Evolutionary conservation across 2,797 vertebrate species (phyloP).

Genomic region (Propithecus deckenii): DNA sequence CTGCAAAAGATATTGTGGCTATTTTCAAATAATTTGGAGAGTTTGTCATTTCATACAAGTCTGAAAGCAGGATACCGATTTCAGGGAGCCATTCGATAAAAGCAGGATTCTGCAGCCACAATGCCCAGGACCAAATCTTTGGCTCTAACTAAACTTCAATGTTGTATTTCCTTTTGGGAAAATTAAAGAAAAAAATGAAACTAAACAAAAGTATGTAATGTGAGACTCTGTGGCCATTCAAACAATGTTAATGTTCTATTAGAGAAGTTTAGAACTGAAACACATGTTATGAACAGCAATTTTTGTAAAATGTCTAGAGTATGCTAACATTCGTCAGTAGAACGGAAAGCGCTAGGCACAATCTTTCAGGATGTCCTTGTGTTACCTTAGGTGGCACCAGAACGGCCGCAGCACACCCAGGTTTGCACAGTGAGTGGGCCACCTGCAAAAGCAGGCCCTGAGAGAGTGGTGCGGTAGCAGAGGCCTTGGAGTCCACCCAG

Average conservation of each 20-base stretch:
- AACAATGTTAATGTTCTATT: neutral
- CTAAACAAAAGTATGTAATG: neutral
- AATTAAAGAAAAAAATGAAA: constrained; percentile 11
- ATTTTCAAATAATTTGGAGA: constrained; percentile 45
- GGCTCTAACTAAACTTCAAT: neutral
- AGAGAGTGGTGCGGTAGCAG: neutral
- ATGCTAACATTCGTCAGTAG: neutral
- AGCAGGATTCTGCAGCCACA: neutral
- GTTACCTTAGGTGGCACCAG: too few relatives aligned
- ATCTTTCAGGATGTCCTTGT: neutral
- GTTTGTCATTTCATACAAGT: neutral
- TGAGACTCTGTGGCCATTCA: neutral
- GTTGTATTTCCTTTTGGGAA: neutral
- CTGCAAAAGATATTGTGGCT: constrained; percentile 40
- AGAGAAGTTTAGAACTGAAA: neutral
- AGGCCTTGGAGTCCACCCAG: neutral
- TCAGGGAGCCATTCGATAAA: neutral
- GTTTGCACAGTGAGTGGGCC: neutral
- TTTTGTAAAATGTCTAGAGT: neutral
- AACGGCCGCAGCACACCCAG: neutral
- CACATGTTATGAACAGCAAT: neutral
- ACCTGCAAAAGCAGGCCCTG: neutral
- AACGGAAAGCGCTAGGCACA: neutral
- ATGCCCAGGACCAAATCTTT: neutral
- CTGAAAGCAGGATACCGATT: neutral